phyloP scores from a whole-genome alignment of 2,888 invertebrate genomes.

The Teleiodes luculella region DNA sequence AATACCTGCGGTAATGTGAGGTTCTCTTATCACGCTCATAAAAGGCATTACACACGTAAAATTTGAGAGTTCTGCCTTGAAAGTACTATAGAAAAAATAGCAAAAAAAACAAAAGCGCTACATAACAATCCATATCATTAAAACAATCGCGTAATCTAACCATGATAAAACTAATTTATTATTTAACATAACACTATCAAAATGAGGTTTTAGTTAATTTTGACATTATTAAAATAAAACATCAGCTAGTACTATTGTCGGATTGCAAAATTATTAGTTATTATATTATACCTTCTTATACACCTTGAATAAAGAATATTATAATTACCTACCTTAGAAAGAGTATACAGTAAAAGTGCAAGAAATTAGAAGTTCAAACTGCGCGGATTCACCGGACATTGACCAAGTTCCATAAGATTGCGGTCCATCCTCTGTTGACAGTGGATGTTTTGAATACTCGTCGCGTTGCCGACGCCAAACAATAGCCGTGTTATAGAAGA shows the following conservation, averaged over 20 bases:
- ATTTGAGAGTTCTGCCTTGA: conserved; percentile 20
- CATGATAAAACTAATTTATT: conserved; percentile 4
- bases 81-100: conserved; percentile 15
- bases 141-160: not conserved
- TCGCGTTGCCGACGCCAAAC: conserved; percentile 42
- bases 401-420: conserved; percentile 48
- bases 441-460: conserved; percentile 51
- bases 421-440: conserved; percentile 35
- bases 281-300: too few species aligned
- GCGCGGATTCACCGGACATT: conserved; percentile 61
- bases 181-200: not conserved
- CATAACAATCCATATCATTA: too few species aligned
- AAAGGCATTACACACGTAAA: conserved; percentile 25
- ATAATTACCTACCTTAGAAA: not conserved
- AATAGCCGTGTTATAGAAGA: conserved; percentile 49
- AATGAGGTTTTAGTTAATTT: not conserved
- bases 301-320: not conserved
- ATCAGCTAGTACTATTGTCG: too few species aligned
- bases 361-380: conserved; percentile 34
- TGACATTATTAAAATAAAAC: not conserved
- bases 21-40: conserved; percentile 36
- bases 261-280: too few species aligned
- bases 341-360: conserved; percentile 15
- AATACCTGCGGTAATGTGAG: conserved; percentile 30
- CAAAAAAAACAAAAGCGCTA: not conserved